Evolutionary conservation across 2,797 vertebrate genomes (phyloP).

Genomic region (Bufotes viridis): DNA sequence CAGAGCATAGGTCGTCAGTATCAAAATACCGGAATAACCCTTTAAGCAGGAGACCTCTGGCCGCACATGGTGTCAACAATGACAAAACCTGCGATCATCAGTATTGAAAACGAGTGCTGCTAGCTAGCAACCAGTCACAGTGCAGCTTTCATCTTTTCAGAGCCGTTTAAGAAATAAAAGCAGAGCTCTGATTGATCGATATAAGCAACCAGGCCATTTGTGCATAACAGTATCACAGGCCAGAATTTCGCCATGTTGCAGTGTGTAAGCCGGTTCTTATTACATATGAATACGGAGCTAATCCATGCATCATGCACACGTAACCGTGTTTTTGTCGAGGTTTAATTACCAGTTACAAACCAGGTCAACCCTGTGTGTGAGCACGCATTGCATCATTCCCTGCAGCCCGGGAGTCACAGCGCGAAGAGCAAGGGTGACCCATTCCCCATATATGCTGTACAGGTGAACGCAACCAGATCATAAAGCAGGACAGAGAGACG

Average conservation of each 20-base stretch:
- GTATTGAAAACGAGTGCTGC: background rate
- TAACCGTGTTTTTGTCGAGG: background rate
- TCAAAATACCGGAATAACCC: no score
- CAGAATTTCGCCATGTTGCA: background rate
- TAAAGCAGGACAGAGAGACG: no score
- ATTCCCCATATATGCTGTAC: background rate
- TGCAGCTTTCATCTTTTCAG: background rate
- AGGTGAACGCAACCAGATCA: background rate
- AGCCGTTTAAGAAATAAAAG: background rate
- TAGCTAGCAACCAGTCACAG: background rate
- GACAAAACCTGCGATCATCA: no score
- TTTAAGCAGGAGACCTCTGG: no score
- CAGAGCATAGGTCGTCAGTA: no score
- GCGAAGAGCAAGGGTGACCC: no score
- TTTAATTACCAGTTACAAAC: background rate
- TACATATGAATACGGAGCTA: background rate
- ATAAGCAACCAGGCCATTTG: background rate
- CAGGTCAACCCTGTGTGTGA: background rate
- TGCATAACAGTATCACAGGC: background rate
- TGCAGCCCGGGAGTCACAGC: background rate
- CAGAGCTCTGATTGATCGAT: background rate
- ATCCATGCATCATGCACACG: background rate
- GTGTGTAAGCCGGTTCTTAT: background rate
- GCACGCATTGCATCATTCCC: background rate
- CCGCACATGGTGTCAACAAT: no score